Evolutionary conservation across 2,797 vertebrate genomes (phyloP).

Genomic region (Otolemur crassicaudatus): DNA sequence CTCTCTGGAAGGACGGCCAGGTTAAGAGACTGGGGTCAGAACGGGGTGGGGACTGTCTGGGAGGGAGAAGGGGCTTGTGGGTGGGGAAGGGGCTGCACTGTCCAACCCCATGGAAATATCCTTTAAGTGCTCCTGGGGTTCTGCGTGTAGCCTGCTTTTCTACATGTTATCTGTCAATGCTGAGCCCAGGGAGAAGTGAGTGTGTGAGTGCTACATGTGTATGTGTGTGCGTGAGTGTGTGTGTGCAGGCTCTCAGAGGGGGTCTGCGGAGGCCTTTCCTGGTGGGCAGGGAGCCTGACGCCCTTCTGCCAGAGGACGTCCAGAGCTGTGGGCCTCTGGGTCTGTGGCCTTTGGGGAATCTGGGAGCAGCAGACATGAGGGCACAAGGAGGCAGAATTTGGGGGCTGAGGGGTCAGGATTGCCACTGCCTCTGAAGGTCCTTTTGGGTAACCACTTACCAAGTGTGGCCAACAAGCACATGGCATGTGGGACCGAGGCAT

Average conservation of each 20-base stretch:
- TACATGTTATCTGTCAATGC: fast-evolving
- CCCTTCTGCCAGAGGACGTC: not conserved
- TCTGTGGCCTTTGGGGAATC: not conserved
- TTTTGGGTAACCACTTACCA: no score
- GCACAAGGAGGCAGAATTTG: fast-evolving
- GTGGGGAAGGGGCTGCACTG: fast-evolving
- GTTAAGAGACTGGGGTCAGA: not conserved
- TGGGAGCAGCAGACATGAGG: fast-evolving
- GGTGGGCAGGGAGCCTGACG: not conserved
- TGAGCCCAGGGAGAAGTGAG: not conserved
- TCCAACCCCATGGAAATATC: not conserved
- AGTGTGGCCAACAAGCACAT: fast-evolving
- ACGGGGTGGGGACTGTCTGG: not conserved
- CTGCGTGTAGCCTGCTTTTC: fast-evolving
- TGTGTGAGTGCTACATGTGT: not conserved
- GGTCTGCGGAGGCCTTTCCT: not conserved
- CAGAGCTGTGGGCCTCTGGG: fast-evolving
- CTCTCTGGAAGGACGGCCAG: not conserved
- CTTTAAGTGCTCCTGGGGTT: no score
- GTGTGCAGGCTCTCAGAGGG: not conserved
- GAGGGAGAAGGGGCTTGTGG: no score
- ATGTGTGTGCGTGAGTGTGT: fast-evolving
- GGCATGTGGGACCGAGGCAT: not conserved
- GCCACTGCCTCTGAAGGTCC: not conserved
- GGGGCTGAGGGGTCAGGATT: fast-evolving